Conservation (phyloP, 1,140 invertebrate species). For the Zaprionus capensis region DNA sequence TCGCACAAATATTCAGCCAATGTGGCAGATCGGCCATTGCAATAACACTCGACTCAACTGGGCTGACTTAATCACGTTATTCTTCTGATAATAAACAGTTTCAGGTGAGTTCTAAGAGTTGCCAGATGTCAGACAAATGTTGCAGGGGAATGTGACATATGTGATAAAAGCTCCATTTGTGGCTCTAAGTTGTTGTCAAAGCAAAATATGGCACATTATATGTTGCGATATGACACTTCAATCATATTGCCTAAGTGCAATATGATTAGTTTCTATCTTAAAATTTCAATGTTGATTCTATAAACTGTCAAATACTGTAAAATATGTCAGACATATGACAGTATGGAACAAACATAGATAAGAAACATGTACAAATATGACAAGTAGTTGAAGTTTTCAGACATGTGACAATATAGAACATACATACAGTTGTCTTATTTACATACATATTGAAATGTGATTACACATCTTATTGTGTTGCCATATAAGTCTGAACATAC, state of each 20-base stretch:
- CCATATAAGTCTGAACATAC: background rate
- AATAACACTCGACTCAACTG: background rate
- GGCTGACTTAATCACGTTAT: slow-evolving; percentile 3
- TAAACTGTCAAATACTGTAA: background rate
- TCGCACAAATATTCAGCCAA: slow-evolving; percentile 26
- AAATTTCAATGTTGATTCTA: background rate
- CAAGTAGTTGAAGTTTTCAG: background rate
- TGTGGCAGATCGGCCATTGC: background rate
- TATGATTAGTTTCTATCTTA: background rate
- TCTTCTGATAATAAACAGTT: background rate
- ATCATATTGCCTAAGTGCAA: background rate
- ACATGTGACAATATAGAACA: no score
- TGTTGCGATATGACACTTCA: background rate
- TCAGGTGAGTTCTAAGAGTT: background rate
- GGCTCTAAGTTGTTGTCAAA: background rate
- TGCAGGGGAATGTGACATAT: background rate
- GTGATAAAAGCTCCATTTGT: background rate
- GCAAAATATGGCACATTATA: background rate
- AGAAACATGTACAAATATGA: background rate
- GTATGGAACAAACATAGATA: background rate
- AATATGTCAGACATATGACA: background rate
- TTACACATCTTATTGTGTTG: background rate
- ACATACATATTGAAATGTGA: background rate
- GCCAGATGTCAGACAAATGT: background rate
- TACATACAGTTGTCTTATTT: background rate